Evolutionary conservation across 2,113 vertebrate genomes (phyloP), one percentile per base, ranked within the genome.

Genomic region (Rhea pennata): DNA sequence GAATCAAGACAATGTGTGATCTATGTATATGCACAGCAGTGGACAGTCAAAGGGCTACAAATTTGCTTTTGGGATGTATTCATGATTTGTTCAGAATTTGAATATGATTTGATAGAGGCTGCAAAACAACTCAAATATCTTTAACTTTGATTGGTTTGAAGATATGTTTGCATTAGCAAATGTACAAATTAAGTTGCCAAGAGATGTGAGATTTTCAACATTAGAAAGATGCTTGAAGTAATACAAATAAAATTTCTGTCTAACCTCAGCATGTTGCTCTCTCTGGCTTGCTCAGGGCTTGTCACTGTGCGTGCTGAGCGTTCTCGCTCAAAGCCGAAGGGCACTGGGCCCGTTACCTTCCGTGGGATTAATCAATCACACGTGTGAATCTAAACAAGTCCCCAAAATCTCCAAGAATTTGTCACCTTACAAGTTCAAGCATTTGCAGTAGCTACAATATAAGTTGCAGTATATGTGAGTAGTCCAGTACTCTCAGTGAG

Each of bases 11-110:
- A 71, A 50, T 42, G 20, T 76, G 50, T 15, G 19, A 53, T 56
- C 31, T 4, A 15, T 15, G 3, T 15, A 51, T 5, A 1, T 44
- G 22, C 20, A 59, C 1, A 4, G n/a, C 42, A 21, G 17, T 33
- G 16, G 29, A 36, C 12, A 65, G 42, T n/a, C 46, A 75, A 13
- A 16, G 76, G 14, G 56, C 33, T 62, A 58, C 8, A 58, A 11
- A 84, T 79, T 26, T 85, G 6, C 20, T 86, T 74, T 48, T 51
- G 64, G 79, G 23, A 71, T 4, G 8, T 44, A 73, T 22, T 51
- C 36, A 33, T 1, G 5, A 36, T 53, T 29, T 15, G 21, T 76
- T 84, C 59, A 84, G 69, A 91, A 81, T 48, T 29, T 56, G n/a
- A 59, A 67, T 73, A n/a, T 14, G 19, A 44, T 83, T 76, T 85